Conservation (phyloP, 2,888 invertebrate genomes). For the Onchidella celtica region DNA sequence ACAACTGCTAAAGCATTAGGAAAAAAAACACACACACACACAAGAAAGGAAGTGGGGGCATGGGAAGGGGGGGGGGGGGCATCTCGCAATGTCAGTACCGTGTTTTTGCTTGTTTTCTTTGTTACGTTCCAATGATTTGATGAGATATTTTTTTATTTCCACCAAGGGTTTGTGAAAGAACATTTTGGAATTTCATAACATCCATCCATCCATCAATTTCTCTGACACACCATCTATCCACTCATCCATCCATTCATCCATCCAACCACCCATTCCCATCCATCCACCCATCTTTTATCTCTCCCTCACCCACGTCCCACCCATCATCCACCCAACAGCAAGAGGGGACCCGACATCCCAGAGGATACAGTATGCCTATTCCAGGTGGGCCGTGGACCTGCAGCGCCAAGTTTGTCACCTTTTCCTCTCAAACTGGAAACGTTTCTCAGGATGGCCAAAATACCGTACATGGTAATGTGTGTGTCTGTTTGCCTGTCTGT, state of each 20-base stretch:
- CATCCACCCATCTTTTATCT: background rate
- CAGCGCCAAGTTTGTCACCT: constrained; percentile 78
- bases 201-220: background rate
- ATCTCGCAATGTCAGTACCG: no score
- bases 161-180: no score
- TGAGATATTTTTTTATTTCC: no score
- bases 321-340: background rate
- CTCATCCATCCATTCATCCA: background rate
- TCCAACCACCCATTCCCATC: background rate
- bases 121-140: no score
- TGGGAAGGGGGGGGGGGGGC: no score
- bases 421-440: constrained; percentile 80
- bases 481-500: no score
- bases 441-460: constrained; percentile 78
- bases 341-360: constrained; percentile 46
- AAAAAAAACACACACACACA: no score
- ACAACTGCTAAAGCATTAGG: no score
- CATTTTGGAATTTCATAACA: no score
- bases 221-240: background rate
- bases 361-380: constrained; percentile 71
- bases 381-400: constrained; percentile 73
- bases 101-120: no score
- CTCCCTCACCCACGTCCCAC: background rate
- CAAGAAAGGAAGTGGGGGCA: no score
- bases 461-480: constrained; percentile 77